Conservation (phyloP, 2,888 invertebrate genomes). For the Globia sparganii region DNA sequence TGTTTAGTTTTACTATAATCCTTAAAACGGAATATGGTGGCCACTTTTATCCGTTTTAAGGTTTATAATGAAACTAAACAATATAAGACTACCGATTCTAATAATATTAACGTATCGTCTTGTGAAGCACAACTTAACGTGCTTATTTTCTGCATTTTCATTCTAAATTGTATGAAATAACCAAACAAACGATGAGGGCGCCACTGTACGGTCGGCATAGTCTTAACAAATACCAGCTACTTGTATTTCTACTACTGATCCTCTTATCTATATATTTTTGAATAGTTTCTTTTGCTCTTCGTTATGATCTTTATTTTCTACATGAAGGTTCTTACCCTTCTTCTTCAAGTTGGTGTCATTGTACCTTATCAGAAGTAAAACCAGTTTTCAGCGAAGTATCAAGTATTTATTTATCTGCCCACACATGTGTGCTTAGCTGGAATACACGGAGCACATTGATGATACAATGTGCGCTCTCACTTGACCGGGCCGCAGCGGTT, state of each 20-base stretch:
- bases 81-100: no score
- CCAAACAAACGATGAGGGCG: no score
- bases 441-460: constrained; percentile 75
- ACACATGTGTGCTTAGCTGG: constrained; percentile 70
- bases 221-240: background rate
- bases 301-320: background rate
- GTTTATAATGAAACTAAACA: no score
- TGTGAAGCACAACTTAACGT: no score
- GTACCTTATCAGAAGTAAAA: constrained; percentile 37
- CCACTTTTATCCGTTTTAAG: no score
- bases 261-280: constrained; percentile 41
- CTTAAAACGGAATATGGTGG: no score
- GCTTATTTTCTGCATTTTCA: no score
- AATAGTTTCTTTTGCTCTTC: background rate
- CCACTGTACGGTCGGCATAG: no score
- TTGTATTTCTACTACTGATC: background rate
- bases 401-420: constrained; percentile 56
- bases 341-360: constrained; percentile 33
- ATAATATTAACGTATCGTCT: no score
- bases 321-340: constrained; percentile 1
- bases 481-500: constrained; percentile 79
- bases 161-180: no score
- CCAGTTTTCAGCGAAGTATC: constrained; percentile 35
- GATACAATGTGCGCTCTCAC: constrained; percentile 83
- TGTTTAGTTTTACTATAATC: no score